These are phyloP conservation scores for Microtus montanus DNA, from an alignment of 2,113 vertebrate genomes.

Conservation along the genomic window DNA sequence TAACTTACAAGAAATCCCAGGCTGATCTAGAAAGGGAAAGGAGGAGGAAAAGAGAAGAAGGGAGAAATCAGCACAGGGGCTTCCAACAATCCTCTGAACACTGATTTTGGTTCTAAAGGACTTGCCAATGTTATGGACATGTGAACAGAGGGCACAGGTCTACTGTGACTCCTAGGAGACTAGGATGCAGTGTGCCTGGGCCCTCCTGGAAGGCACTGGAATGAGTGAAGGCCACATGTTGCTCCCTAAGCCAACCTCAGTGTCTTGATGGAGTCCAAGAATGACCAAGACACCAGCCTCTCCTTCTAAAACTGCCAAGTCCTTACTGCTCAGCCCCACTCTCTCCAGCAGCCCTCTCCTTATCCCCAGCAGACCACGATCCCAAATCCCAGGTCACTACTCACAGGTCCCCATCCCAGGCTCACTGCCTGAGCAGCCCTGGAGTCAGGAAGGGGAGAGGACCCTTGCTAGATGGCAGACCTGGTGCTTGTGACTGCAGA, in stretches of 20 bases:
- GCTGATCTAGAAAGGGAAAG: neutral
- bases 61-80: neutral
- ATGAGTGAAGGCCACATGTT: neutral
- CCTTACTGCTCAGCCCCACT: accelerated
- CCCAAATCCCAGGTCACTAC: neutral
- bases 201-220: neutral
- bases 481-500: accelerated
- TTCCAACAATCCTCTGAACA: neutral
- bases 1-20: neutral
- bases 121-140: accelerated
- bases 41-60: too few relatives aligned
- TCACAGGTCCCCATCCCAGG: neutral
- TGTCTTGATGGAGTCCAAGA: neutral
- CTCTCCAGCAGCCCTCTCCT: too few relatives aligned
- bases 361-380: accelerated
- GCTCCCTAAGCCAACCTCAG: neutral
- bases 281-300: neutral
- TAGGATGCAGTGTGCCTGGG: accelerated
- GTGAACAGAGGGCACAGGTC: neutral
- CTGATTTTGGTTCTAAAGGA: neutral
- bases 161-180: too few relatives aligned
- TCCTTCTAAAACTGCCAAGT: neutral
- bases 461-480: accelerated
- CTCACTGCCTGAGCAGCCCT: neutral
- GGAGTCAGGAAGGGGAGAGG: neutral